phyloP scores from a whole-genome alignment of 1,140 invertebrate genomes.

The Stegodyphus dumicola region DNA sequence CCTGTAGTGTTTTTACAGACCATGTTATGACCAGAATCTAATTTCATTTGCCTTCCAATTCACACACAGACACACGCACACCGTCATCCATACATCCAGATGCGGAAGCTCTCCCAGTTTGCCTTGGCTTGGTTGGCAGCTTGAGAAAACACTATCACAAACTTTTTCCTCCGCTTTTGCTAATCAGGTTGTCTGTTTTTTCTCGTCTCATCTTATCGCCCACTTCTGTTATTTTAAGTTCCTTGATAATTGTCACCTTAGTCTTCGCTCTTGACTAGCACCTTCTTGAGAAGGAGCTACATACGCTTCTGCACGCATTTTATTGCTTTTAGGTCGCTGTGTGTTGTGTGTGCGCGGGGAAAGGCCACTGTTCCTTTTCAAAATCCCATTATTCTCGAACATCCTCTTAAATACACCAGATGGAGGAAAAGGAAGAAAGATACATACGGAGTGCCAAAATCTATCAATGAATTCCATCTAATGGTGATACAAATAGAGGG shows the following conservation, averaged over 20 bases:
- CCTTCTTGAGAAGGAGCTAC: neutral
- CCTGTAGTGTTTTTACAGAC: constrained; percentile 60
- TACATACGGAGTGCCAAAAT: no score
- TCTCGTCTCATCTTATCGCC: constrained; percentile 53
- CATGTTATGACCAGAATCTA: constrained; percentile 60
- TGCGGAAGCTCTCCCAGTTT: constrained; percentile 14
- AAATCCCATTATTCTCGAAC: no score
- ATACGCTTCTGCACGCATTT: neutral
- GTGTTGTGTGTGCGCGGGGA: no score
- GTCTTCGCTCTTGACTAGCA: neutral
- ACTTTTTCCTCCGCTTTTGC: constrained; percentile 32
- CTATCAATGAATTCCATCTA: no score
- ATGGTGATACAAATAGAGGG: no score
- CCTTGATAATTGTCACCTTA: constrained; percentile 58
- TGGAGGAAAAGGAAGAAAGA: no score
- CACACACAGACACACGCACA: constrained; percentile 34
- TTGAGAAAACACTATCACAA: constrained; percentile 60
- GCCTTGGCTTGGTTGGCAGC: constrained; percentile 44
- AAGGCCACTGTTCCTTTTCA: no score
- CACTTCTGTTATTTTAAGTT: constrained; percentile 61
- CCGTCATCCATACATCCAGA: constrained; percentile 10
- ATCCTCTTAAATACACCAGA: no score
- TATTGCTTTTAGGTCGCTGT: neutral
- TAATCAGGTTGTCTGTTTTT: constrained; percentile 54
- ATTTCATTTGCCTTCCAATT: constrained; percentile 55